Conservation (phyloP, 2,797 vertebrate genomes). For the Anisognathus igniventris region DNA sequence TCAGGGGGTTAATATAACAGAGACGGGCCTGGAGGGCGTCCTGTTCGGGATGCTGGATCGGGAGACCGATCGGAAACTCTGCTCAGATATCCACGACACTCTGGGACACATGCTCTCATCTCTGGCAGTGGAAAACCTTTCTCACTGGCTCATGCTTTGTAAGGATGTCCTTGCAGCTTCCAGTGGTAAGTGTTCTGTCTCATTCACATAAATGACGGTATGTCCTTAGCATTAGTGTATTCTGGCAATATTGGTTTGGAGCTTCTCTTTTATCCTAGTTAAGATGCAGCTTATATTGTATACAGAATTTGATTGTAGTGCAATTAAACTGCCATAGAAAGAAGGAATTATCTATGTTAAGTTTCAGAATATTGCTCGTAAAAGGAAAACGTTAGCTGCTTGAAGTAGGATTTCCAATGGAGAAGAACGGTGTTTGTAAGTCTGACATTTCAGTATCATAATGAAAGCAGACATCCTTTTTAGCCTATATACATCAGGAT, state of each 20-base stretch:
- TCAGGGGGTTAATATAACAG: constrained; percentile 87
- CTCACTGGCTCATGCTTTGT: constrained; percentile 97
- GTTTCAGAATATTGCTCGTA: neutral
- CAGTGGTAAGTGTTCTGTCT: constrained; percentile 79
- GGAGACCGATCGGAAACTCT: constrained; percentile 94
- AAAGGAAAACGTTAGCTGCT: neutral
- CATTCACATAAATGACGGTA: neutral
- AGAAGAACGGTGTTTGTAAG: neutral
- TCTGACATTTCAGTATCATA: neutral
- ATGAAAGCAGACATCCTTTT: neutral
- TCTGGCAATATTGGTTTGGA: neutral
- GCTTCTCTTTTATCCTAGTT: neutral
- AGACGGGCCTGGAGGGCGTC: constrained; percentile 94
- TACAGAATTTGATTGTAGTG: neutral
- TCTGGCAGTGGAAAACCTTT: constrained; percentile 93
- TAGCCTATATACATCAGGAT: neutral
- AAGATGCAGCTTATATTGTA: neutral
- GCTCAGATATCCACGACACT: constrained; percentile 96
- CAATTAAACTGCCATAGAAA: neutral
- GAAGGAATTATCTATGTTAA: neutral
- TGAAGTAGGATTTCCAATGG: neutral
- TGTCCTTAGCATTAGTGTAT: neutral
- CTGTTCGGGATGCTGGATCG: constrained; percentile 97
- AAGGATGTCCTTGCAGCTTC: constrained; percentile 97
- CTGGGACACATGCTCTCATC: constrained; percentile 98